These are phyloP conservation scores for Melospiza georgiana DNA, from an alignment of 2,113 vertebrate species.

Conservation along the genomic window DNA sequence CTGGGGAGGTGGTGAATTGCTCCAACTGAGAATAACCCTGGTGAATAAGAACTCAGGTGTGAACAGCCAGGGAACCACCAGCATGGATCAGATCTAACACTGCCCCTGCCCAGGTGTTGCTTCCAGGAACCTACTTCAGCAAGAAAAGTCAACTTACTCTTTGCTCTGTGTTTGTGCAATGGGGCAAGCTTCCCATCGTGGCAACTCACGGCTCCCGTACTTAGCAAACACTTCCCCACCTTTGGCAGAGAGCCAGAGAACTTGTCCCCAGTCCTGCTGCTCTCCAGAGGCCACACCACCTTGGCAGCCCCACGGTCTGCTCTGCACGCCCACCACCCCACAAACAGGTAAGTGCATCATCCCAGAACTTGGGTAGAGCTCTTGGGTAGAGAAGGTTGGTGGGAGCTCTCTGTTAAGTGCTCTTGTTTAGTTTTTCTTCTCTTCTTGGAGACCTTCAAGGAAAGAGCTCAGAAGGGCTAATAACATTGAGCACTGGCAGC, in stretches of 20 bases:
- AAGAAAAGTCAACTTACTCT: background rate
- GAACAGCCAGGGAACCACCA: no score
- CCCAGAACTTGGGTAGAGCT: background rate
- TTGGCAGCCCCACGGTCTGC: rapidly evolving
- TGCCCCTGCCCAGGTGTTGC: no score
- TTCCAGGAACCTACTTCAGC: no score
- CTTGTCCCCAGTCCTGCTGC: background rate
- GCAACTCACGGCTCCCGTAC: background rate
- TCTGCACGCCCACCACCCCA: rapidly evolving
- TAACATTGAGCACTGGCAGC: background rate
- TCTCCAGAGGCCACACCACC: rapidly evolving
- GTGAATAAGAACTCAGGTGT: no score
- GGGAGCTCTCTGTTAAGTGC: background rate
- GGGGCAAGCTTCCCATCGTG: no score
- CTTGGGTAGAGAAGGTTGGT: background rate
- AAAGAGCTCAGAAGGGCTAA: no score
- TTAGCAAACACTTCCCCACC: background rate
- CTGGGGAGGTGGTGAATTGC: no score
- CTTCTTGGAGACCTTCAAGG: background rate
- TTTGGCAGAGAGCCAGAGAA: background rate
- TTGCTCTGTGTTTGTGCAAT: background rate
- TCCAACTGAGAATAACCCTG: no score
- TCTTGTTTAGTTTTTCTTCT: background rate
- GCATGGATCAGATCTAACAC: no score
- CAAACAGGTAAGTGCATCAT: background rate